These are phyloP conservation scores for Bos javanicus DNA, from an alignment of 2,113 vertebrate species.

Conservation along the genomic window DNA sequence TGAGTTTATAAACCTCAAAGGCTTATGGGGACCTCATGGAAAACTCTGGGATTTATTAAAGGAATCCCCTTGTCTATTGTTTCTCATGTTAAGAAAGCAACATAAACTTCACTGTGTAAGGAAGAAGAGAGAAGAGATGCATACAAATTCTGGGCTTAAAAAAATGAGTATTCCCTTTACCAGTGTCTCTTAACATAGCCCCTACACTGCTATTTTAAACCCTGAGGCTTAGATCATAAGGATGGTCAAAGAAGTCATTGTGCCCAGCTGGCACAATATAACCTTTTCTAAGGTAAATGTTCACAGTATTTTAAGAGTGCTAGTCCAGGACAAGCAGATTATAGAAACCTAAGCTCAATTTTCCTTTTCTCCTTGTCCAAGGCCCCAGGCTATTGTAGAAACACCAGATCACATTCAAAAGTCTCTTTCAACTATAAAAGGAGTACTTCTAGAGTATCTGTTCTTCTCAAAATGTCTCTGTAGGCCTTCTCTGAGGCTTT, in stretches of 20 bases:
- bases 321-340: neutral
- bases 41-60: neutral
- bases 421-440: slow-evolving; percentile 49
- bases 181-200: neutral
- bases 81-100: neutral
- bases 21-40: neutral
- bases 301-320: neutral
- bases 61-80: neutral
- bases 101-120: too few relatives aligned
- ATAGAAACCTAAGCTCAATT: slow-evolving; percentile 22
- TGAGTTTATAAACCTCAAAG: neutral
- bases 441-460: neutral
- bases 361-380: neutral
- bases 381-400: slow-evolving; percentile 14
- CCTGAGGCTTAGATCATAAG: neutral
- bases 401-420: slow-evolving; percentile 34
- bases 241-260: neutral
- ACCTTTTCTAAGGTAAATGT: neutral
- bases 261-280: neutral
- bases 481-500: neutral
- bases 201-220: neutral
- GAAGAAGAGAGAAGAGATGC: neutral
- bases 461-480: slow-evolving; percentile 30
- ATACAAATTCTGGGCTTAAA: neutral
- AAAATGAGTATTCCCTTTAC: neutral